Evolutionary conservation across 1,140 invertebrate species (phyloP), one percentile per base, ranked within the genome.

Genomic region (Eriocheir sinensis): DNA sequence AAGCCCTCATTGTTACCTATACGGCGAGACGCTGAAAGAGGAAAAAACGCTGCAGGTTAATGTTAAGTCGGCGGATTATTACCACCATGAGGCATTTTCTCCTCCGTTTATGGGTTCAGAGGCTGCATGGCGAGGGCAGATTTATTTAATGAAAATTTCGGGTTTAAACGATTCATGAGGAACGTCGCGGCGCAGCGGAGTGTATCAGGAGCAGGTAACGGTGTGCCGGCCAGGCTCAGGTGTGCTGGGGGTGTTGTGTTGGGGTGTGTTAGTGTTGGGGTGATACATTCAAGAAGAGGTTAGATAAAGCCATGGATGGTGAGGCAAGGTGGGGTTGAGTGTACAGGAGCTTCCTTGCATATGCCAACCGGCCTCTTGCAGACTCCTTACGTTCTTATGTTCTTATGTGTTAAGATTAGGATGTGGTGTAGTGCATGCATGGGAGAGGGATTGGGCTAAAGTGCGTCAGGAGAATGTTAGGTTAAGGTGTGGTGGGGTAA

Each of bases 51-150:
- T 72, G 60, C 60, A 72, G 27, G 60, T 72, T 72, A 72, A n/a
- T 72, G n/a, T n/a, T 72, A 72, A 72, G 21, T 72, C 60, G 21
- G 21, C n/a, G n/a, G 60, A 72, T 72, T 72, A 72, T 72, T 72
- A 72, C 60, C 60, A 72, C 60, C 60, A 72, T 72, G 60, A 72
- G 60, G 60, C 60, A 72, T 72, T 72, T 72, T 72, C 60, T 72
- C 60, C 27, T 72, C n/a, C 60, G 21, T n/a, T 72, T 72, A 21
- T 72, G 60, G 60, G 60, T 1, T n/a, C 60, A 72, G 21, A n/a
- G 60, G 60, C 27, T 72, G 60, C 60, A 72, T 72, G 60, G 21
- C 4, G 44, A 48, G 44, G n/a, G n/a, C n/a, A n/a, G n/a, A n/a
- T n/a, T n/a, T n/a, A n/a, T n/a, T 48, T 48, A 48, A 8, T 48